Base-by-base conservation (phyloP, 2,797 vertebrate species). In the Periophthalmus magnuspinnatus region DNA sequence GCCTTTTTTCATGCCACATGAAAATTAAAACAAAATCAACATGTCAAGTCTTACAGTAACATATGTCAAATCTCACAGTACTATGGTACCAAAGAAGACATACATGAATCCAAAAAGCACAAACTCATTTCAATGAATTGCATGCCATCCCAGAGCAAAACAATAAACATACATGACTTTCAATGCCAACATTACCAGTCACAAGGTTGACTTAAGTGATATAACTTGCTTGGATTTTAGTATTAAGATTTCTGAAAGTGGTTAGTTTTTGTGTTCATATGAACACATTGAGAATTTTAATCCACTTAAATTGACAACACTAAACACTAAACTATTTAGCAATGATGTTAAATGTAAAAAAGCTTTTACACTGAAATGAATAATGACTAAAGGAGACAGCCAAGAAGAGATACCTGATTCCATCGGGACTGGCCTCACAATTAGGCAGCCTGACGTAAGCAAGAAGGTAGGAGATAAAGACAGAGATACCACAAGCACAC, bases 391-490 rank as follows among this genome's bases (percentile, higher is more conserved):
- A 63, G 45, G 68, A 34, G 63, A 78, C 61, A 66, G 55, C 66
- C 50, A 65, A 82, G 69, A 78, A 68, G 82, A 79, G 91, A 90
- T 96, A 97, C 94, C 95, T 96, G 88, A 88, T 84, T 91, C 89
- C 90, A 76, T 93, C 92, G 90, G 91, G 79, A 91, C 84, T 80
- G 90, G 84, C 80, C 87, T 95, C 92, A 93, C 89, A 90, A 86
- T 93, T 93, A 91, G 94, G 92, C 70, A 87, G 91, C 88, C 95
- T 96, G 93, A 95, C 92, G 86, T 84, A 89, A 60, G 89, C 85
- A 86, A 89, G 90, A 84, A 81, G 75, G 83, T 71, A 89, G 74
- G 73, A 88, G 38, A 84, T 75, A 83, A 84, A 90, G 76, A 90
- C 71, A 90, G 6, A 91, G 70, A 83, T 62, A 84, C 32, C 78